Percentiles rank a stretch among this genome's conserved stretches.
These are phyloP conservation scores for Tiliqua scincoides DNA, from an alignment of 2,113 vertebrate species.

Conservation along the genomic window DNA sequence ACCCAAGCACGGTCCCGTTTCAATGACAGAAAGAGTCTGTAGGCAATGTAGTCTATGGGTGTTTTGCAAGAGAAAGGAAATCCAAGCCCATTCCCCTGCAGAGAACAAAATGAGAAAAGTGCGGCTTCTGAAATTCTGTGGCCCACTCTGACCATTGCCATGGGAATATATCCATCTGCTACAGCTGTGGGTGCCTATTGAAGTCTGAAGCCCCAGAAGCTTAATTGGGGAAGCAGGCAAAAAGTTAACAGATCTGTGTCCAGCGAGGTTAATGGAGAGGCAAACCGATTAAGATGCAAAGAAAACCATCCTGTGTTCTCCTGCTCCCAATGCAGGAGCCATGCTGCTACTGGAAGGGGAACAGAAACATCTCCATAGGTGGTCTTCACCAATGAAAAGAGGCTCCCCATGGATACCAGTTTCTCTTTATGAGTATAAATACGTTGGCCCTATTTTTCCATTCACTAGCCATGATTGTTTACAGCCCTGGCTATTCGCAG, in stretches of 20 bases:
- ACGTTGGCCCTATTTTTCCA: constrained; percentile 44
- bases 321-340: constrained; percentile 36
- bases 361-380: constrained; percentile 54
- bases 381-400: constrained; percentile 53
- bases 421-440: constrained; percentile 62
- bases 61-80: not conserved
- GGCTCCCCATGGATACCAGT: constrained; percentile 45
- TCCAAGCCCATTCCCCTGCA: constrained; percentile 14
- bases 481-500: constrained; percentile 45
- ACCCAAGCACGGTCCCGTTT: not conserved
- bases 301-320: constrained; percentile 49
- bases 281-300: constrained; percentile 56
- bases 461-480: constrained; percentile 5
- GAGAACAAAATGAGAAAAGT: constrained; percentile 44
- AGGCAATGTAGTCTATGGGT: not conserved
- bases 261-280: constrained; percentile 61
- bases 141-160: not conserved
- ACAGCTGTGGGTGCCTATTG: constrained; percentile 64
- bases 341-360: constrained; percentile 47
- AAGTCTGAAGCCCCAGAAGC: constrained; percentile 43
- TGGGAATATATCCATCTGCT: constrained; percentile 47
- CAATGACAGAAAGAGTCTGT: not conserved
- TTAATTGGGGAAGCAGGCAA: constrained; percentile 42
- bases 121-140: constrained; percentile 12
- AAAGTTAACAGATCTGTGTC: constrained; percentile 60